phyloP scores from a whole-genome alignment of 2,797 vertebrate species.

The Gymnopithys bicolor region DNA sequence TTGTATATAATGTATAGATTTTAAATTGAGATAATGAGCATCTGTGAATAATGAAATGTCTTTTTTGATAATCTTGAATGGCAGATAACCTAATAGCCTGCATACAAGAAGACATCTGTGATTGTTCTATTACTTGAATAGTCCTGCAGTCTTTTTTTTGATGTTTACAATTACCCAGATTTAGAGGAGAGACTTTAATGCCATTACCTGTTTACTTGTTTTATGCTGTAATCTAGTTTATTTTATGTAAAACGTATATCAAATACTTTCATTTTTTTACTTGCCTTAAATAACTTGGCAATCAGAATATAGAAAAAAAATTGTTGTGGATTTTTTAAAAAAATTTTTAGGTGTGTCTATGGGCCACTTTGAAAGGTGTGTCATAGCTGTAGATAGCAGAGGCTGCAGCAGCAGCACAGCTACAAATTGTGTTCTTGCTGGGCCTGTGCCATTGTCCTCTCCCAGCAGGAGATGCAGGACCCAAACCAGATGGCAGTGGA shows the following conservation, averaged over 20 bases:
- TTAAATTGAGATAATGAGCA: constrained; percentile 88
- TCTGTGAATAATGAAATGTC: constrained; percentile 87
- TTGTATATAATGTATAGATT: constrained; percentile 96
- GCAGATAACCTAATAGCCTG: constrained; percentile 87
- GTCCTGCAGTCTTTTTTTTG: constrained; percentile 89
- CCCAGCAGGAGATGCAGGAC: accelerated
- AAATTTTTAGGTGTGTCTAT: constrained; percentile 64
- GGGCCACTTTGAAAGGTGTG: constrained; percentile 13
- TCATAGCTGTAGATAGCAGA: not conserved
- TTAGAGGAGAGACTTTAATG: constrained; percentile 89
- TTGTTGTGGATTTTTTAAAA: constrained; percentile 64
- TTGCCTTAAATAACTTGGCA: constrained; percentile 99
- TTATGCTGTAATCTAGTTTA: constrained; percentile 90
- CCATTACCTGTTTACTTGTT: constrained; percentile 91
- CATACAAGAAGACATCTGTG: constrained; percentile 88
- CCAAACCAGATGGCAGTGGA: not conserved
- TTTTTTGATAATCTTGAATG: constrained; percentile 84
- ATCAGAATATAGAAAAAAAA: constrained; percentile 97
- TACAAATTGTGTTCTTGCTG: not conserved
- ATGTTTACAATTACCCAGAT: constrained; percentile 95
- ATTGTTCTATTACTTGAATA: constrained; percentile 97
- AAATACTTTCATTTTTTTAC: constrained; percentile 98
- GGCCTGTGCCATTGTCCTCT: not conserved
- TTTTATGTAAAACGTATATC: constrained; percentile 91
- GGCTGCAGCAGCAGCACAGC: not conserved